A percentile compares a stretch with the other conserved stretches of the same genome.
Evolutionary conservation across 2,113 vertebrate species (phyloP).

Genomic region (Tenrec ecaudatus): DNA sequence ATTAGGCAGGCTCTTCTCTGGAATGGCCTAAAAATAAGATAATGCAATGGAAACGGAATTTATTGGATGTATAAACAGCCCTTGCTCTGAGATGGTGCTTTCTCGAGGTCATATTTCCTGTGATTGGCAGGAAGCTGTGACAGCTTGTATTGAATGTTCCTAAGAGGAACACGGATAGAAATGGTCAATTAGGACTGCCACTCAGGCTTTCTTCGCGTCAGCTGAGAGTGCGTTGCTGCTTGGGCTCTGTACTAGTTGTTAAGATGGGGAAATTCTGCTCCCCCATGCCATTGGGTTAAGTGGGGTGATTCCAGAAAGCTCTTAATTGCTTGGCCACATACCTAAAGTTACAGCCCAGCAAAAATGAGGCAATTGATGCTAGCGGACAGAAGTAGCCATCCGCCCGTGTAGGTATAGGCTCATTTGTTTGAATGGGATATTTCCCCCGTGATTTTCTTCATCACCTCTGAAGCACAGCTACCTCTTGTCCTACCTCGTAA

Average conservation of each 20-base stretch:
- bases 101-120: conserved; percentile 84
- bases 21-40: conserved; percentile 84
- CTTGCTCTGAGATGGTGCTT: conserved; percentile 78
- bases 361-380: conserved; percentile 39
- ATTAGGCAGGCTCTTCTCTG: conserved; percentile 75
- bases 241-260: conserved; percentile 80
- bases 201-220: conserved; percentile 79
- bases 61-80: conserved; percentile 77
- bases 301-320: conserved; percentile 65
- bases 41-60: conserved; percentile 81
- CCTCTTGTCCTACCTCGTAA: neutral
- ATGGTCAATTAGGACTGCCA: conserved; percentile 89
- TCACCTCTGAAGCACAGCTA: neutral
- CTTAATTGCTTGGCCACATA: conserved; percentile 62
- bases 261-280: conserved; percentile 80
- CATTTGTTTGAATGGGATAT: neutral
- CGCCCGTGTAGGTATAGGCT: neutral
- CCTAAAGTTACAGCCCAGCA: conserved; percentile 29
- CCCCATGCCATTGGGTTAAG: conserved; percentile 66
- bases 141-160: conserved; percentile 83
- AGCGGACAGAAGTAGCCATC: conserved; percentile 13
- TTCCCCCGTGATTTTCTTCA: conserved; percentile 7
- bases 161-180: conserved; percentile 84
- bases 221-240: conserved; percentile 74
- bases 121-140: conserved; percentile 88